Evolutionary conservation across 2,888 invertebrate genomes (phyloP), one percentile per base, ranked within the genome.

Genomic region (Eupithecia subumbrata): DNA sequence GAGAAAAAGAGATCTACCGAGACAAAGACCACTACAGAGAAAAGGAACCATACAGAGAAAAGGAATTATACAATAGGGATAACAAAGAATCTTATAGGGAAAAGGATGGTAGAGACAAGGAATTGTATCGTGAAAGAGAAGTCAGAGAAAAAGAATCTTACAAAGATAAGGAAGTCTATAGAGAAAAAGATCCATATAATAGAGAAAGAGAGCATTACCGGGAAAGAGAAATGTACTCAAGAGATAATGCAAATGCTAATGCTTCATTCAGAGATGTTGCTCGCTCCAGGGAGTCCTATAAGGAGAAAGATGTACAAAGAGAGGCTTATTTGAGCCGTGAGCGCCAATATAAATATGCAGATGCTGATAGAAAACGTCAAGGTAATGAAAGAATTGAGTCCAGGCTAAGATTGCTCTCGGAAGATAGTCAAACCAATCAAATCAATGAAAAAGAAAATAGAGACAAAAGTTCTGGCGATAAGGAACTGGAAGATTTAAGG

Each of bases 401-500:
- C 74, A 90, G 95, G 79, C 82, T 94, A 77, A 86, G 94, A 79
- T 83, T 89, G 76, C 80, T 93, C 76, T 88, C 93, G 76, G 95
- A 94, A 70, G 95, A 95, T 79, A 86, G 89, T 75, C 89, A 91
- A 81, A 80, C 84, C 77, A 90, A 88, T 81, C 91, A 92, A 80
- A 91, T 85, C 80, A 91, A 90, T 87, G 95, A 95, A 86, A 95
- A 95, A 85, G 95, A 95, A 86, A 93, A 94, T 79, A 91, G 93
- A 75, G 93, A 93, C 75, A 91, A 90, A 79, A 89, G 91, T 48
- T 92, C 94, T 69, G 96, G 96, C 69, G 95, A 95, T 80, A 95
- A 96, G 81, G 96, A 97, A 75, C 93, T 97, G 77, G 97, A 97
- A 87, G 97, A 98, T 90, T 93, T 98, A 85, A 95, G 97, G 82